Base-by-base conservation (phyloP, 2,888 invertebrate genomes). In the Pteria penguin region DNA sequence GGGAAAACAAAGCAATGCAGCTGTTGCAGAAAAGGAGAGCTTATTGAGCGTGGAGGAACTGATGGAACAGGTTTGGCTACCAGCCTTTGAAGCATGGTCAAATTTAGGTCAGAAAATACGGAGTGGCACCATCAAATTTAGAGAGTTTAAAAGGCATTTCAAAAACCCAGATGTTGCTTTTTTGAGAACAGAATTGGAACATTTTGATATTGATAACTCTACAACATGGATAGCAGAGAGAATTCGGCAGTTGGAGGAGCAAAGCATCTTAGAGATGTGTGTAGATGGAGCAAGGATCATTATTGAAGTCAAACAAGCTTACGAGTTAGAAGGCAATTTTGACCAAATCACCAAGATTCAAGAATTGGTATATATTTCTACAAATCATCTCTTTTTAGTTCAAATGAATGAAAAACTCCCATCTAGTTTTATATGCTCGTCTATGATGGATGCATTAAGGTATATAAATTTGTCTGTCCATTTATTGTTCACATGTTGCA, bases 291-390 rank as follows among this genome's bases (percentile, higher is more conserved):
- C 75, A 1, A 29, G 45, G 33, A 52, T 62, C 24, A 75, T 75
- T 29, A 55, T 75, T 1, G 31, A 55, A 33, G 65, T 72, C 31
- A 54, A 45, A 45, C 32, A 58, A 2, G 24, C 18, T 14, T 60
- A 71, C 33, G 58, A 22, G 2, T 54, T 75, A 22, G 70, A 55
- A 3, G 75, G 75, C 29, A 65, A 72, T 54, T 75, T 75, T 54
- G 29, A 1, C 11, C 70, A 61, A n/a, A 58, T 70, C n/a, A 26
- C 69, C 18, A 31, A 36, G 5, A 45, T 70, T 14, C 45, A 36
- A 14, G 45, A 36, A 36, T 11, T 36, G 45, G 45, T 36, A 36
- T 11, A 36, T n/a, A n/a, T n/a, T n/a, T n/a, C n/a, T n/a, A n/a
- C n/a, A n/a, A n/a, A n/a, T n/a, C n/a, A n/a, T n/a, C n/a, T n/a